Conservation (phyloP, 2,888 invertebrate species). For the Epinotia bilunana region DNA sequence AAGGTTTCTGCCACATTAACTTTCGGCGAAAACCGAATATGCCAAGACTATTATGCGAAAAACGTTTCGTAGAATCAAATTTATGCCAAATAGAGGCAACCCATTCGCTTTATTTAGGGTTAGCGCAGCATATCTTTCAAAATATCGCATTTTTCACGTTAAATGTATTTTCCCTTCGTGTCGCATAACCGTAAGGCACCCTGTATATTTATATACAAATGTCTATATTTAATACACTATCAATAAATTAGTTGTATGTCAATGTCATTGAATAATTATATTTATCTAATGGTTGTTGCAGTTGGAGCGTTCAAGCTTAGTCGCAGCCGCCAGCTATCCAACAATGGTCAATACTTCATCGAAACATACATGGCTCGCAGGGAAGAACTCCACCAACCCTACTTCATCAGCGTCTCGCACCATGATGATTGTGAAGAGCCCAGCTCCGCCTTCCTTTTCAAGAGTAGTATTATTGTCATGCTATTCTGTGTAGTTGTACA, state of each 20-base stretch:
- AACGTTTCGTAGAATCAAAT: too few species aligned
- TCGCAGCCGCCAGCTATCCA: slow-evolving; percentile 58
- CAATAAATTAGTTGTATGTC: not conserved
- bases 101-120: too few species aligned
- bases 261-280: not conserved
- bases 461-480: slow-evolving; percentile 71
- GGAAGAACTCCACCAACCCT: slow-evolving; percentile 63
- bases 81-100: too few species aligned
- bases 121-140: too few species aligned
- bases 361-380: slow-evolving; percentile 53
- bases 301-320: slow-evolving; percentile 75
- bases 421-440: slow-evolving; percentile 67
- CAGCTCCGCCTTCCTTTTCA: slow-evolving; percentile 62
- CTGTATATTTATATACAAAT: too few species aligned
- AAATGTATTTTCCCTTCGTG: too few species aligned
- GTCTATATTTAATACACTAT: too few species aligned
- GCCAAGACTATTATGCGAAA: too few species aligned
- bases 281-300: slow-evolving; percentile 50
- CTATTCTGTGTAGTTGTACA: slow-evolving; percentile 58
- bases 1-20: too few species aligned
- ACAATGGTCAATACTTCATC: slow-evolving; percentile 53
- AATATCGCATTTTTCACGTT: too few species aligned
- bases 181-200: too few species aligned
- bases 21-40: too few species aligned
- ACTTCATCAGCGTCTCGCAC: slow-evolving; percentile 65